Conservation (phyloP, 2,797 vertebrate species). For the Poliocrania exsul region DNA sequence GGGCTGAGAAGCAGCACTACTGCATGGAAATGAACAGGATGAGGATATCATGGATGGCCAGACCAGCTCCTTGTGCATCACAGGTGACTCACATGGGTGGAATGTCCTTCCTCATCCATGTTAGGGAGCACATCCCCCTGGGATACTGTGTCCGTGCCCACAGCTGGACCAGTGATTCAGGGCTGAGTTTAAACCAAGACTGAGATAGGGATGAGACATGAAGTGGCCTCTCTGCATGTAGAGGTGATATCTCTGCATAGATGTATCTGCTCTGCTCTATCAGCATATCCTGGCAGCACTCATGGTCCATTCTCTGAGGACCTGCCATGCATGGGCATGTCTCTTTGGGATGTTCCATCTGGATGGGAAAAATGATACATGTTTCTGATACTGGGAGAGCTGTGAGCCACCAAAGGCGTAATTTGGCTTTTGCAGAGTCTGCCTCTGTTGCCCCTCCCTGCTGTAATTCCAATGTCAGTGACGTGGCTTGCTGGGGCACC, state of each 20-base stretch:
- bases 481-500: neutral
- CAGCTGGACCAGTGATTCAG: neutral
- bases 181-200: neutral
- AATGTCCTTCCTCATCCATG: fast-evolving
- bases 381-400: neutral
- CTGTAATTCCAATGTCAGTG: neutral
- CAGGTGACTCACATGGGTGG: neutral
- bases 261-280: neutral
- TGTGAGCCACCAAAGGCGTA: neutral
- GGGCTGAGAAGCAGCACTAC: neutral
- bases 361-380: fast-evolving
- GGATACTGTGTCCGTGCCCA: neutral
- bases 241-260: neutral
- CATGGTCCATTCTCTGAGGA: fast-evolving
- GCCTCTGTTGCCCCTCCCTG: neutral
- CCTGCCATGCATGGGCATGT: fast-evolving
- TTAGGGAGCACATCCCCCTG: neutral
- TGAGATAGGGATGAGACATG: neutral
- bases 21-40: neutral
- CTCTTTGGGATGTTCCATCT: neutral
- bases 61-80: neutral
- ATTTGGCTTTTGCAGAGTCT: neutral
- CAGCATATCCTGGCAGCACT: fast-evolving
- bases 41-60: neutral
- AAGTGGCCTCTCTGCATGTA: neutral